These are phyloP conservation scores for Drosophila siamana DNA, from an alignment of 2,888 invertebrate genomes.

Conservation along the genomic window DNA sequence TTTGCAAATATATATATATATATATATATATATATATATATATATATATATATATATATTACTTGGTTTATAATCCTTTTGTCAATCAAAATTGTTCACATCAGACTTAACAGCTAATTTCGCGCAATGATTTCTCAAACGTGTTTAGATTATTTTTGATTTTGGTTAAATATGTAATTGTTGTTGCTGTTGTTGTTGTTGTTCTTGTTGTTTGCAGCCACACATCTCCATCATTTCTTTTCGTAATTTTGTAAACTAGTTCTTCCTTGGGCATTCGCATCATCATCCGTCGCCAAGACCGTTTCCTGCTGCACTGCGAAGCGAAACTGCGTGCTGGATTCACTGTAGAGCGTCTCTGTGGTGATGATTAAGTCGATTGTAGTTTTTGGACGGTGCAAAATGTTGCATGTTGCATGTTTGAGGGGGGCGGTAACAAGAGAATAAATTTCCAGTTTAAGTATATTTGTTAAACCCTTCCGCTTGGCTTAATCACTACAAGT, in stretches of 20 bases:
- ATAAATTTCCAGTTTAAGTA: constrained; percentile 73
- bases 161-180: constrained; percentile 63
- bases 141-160: constrained; percentile 51
- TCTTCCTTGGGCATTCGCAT: constrained; percentile 35
- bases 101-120: constrained; percentile 60
- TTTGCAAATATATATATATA: constrained; percentile 41
- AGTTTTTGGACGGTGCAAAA: constrained; percentile 51
- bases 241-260: constrained; percentile 50
- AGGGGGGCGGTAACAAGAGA: constrained; percentile 68
- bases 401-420: constrained; percentile 42
- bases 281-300: constrained; percentile 49
- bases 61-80: constrained; percentile 27
- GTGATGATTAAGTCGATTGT: constrained; percentile 21
- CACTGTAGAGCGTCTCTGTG: constrained; percentile 79
- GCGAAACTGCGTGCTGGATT: constrained; percentile 72
- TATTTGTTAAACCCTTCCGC: constrained; percentile 45
- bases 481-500: constrained; percentile 41
- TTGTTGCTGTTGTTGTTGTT: constrained; percentile 42
- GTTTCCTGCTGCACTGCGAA: constrained; percentile 69
- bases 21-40: constrained; percentile 28
- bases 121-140: constrained; percentile 35
- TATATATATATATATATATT: constrained; percentile 19
- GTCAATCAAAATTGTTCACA: constrained; percentile 26
- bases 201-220: constrained; percentile 5
- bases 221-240: constrained; percentile 56